Evolutionary conservation across 2,113 vertebrate species (phyloP).

Genomic region (Nothocercus julius): DNA sequence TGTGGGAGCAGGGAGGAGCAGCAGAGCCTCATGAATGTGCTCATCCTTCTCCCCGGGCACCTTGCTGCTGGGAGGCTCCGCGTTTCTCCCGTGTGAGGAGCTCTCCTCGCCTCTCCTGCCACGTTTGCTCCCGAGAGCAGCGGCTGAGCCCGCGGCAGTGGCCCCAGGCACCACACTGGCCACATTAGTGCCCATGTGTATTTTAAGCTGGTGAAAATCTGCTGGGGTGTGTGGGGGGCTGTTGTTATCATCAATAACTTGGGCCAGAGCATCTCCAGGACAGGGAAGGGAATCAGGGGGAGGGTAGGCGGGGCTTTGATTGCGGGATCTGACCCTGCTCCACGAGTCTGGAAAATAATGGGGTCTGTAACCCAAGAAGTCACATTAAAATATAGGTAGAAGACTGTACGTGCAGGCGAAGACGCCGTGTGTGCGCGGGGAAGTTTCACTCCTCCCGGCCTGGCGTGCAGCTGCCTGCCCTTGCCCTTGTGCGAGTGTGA

Average conservation of each 20-base stretch:
- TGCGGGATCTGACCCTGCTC: background rate
- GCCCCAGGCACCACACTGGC: background rate
- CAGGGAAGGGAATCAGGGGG: background rate
- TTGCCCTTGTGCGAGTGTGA: background rate
- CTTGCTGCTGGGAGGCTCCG: background rate
- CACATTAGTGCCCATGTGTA: fast-evolving
- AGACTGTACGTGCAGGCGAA: background rate
- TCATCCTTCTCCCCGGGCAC: background rate
- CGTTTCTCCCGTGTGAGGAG: background rate
- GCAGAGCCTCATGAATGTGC: conserved; percentile 28
- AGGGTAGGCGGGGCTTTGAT: background rate
- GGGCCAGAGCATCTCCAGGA: background rate
- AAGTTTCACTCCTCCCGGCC: background rate
- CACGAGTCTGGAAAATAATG: background rate
- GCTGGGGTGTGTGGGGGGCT: too few relatives aligned
- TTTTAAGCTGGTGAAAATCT: background rate
- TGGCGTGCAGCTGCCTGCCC: background rate
- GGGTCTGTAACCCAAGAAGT: background rate
- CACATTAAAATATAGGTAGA: background rate
- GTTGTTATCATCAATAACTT: conserved; percentile 9
- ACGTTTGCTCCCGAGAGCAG: background rate
- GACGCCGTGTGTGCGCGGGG: background rate
- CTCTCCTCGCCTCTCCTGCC: background rate
- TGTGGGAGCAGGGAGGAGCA: conserved; percentile 30
- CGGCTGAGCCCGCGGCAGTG: background rate